These are phyloP conservation scores for Ornithoptera alexandrae DNA, from an alignment of 2,888 invertebrate species.

Conservation along the genomic window DNA sequence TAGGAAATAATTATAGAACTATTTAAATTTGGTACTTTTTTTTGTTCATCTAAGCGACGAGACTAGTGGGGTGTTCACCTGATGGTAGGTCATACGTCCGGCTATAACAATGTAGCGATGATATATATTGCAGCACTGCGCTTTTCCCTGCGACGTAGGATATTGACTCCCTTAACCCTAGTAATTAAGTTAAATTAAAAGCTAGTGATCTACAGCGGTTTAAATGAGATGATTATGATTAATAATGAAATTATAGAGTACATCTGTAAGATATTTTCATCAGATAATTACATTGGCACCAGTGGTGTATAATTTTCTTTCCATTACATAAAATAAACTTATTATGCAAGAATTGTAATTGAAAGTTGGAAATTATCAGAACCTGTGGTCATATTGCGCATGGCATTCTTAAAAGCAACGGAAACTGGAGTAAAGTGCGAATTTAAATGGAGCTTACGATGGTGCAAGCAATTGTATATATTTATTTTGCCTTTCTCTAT, in stretches of 20 bases:
- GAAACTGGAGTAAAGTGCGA: slow-evolving; percentile 1
- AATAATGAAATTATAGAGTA: not conserved
- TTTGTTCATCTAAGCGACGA: too few relatives aligned
- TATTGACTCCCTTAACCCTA: too few relatives aligned
- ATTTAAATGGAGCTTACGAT: not conserved
- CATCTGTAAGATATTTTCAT: not conserved
- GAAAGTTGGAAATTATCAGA: slow-evolving; percentile 24
- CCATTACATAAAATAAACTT: slow-evolving; percentile 10
- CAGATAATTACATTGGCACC: not conserved
- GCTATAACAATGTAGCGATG: too few relatives aligned
- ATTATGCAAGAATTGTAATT: slow-evolving; percentile 17
- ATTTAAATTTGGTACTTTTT: too few relatives aligned
- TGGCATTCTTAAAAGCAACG: slow-evolving; percentile 2
- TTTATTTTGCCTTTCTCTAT: not conserved
- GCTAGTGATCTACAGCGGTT: too few relatives aligned
- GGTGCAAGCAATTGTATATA: not conserved
- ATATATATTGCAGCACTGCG: too few relatives aligned
- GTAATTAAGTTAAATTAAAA: too few relatives aligned
- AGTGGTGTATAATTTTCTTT: not conserved
- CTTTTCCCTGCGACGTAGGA: too few relatives aligned
- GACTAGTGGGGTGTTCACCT: too few relatives aligned
- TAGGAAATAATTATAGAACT: too few relatives aligned
- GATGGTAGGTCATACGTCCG: too few relatives aligned
- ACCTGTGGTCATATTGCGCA: slow-evolving; percentile 6
- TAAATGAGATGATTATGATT: not conserved